Evolutionary conservation across 2,888 invertebrate genomes (phyloP), one percentile per base, ranked within the genome.

Genomic region (Erannis defoliaria): DNA sequence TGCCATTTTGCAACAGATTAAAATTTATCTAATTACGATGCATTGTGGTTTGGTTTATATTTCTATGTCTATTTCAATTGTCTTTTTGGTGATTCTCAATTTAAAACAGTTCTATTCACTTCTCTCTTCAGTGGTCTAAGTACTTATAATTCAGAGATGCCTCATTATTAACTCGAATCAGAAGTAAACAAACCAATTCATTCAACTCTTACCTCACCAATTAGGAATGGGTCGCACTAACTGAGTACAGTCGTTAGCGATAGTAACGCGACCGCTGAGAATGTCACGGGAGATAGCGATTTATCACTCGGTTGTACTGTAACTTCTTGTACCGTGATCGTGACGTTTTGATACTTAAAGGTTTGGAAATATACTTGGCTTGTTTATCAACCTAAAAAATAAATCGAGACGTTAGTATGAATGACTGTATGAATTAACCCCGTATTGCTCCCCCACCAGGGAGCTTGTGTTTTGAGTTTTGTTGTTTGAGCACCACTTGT

Each of bases 271-370:
- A 49, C 35, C 35, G 3, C 55, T 42, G 55, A 42, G 31, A 55
- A 49, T 53, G 53, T 53, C 21, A 21, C 31, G 21, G 37, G 35
- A 58, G 38, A 65, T 56, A 55, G 18, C 35, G 43, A 43, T 56
- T 62, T 62, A 55, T 59, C 51, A 26, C 46, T 18, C 19, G 42
- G 35, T 37, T 59, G 54, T 42, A 56, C 42, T 45, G 23, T 18
- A 42, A 18, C 23, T 38, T 21, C 1, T 23, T 42, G 38, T 70
- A 68, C 40, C 50, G 12, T 5, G 67, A 50, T 2, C n/a, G 31
- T 37, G 16, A 33, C 12, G 23, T 64, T 58, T 73, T 74, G 74
- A 71, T 71, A 64, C 57, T 69, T 70, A 37, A 0, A 10, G 18
- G 9, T 18, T n/a, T 38, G 2, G 16, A n/a, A 33, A 33, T 10